Base-by-base conservation (phyloP, 2,797 vertebrate species). In the Coregonus suidteri region DNA sequence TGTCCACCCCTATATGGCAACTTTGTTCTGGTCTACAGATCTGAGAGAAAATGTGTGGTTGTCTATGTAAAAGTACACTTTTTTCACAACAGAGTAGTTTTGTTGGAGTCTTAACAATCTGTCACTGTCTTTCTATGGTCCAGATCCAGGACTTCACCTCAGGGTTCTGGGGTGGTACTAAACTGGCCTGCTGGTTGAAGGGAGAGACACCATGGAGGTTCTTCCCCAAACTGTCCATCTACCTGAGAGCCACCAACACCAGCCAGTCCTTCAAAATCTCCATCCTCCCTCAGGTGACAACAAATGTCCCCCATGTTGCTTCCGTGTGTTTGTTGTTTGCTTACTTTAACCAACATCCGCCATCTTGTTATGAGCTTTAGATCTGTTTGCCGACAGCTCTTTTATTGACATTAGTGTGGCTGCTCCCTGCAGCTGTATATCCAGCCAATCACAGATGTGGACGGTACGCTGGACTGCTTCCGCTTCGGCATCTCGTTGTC, bases 161-260 rank as follows among this genome's bases (percentile, higher is more conserved):
- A 1, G 97, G 96, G 3, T 99, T 99, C 91, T 99, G 98, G 96
- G 93, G 93, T 1, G 97, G 98, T 54, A 93, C 94, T 75, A 97
- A 99, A 88, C 93, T 99, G 77, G 98, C 97, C 0, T 99, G 98
- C 88, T 99, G 97, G 98, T 85, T 93, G 35, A 97, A 94, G 85
- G 92, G 92, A 18, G 96, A 98, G 82, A 94, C 91, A 0, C 97
- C 97, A 0, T 98, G 96, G 97, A 88, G 88, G n/a, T 95, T 97
- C 81, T 99, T 99, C 84, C 98, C 98, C 1, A 97, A 98, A 85
- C 91, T 99, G 56, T 99, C 98, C 77, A 95, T 99, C 90, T 99
- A 99, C 87, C 89, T 99, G 75, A 93, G 98, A 78, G 96, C 93
- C 68, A 96, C 95, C 34, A 99, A 99, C 89, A 89, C 94, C 84